A percentile compares a stretch with the other conserved stretches of the same genome.
Conservation (phyloP, 2,113 vertebrate genomes). For the Neomonachus schauinslandi region DNA sequence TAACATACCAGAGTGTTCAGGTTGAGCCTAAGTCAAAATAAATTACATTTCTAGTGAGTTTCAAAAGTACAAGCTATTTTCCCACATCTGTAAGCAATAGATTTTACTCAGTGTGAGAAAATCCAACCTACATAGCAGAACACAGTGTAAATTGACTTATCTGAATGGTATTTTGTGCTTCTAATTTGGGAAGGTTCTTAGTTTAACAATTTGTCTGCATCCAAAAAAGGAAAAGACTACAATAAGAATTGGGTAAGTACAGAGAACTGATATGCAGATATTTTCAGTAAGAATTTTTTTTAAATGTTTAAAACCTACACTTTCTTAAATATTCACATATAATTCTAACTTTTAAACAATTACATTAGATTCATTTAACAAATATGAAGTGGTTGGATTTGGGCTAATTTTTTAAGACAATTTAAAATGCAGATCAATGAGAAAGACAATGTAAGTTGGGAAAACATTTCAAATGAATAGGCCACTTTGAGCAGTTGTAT, state of each 20-base stretch:
- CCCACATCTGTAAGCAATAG: neutral
- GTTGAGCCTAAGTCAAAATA: conserved; percentile 32
- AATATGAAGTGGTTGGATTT: neutral
- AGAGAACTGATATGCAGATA: neutral
- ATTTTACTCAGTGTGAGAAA: conserved; percentile 41
- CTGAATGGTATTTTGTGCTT: conserved; percentile 70
- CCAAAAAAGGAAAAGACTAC: conserved; percentile 77
- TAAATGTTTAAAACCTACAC: conserved; percentile 56
- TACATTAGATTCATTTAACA: neutral
- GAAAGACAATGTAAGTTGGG: neutral
- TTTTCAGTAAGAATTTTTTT: conserved; percentile 71
- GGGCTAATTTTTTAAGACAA: neutral
- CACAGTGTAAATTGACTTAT: conserved; percentile 58
- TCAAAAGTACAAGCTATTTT: conserved; percentile 26
- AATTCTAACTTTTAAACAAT: neutral
- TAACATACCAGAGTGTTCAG: neutral
- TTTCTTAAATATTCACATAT: neutral
- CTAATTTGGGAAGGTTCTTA: conserved; percentile 80
- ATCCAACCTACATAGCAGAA: conserved; percentile 57
- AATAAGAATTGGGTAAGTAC: neutral
- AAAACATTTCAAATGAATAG: neutral
- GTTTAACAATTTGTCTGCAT: conserved; percentile 65
- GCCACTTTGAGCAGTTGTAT: neutral
- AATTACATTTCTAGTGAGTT: neutral
- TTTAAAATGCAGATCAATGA: neutral